These are phyloP conservation scores for Bubo blakistoni DNA, from an alignment of 2,113 vertebrate species.

Conservation along the genomic window DNA sequence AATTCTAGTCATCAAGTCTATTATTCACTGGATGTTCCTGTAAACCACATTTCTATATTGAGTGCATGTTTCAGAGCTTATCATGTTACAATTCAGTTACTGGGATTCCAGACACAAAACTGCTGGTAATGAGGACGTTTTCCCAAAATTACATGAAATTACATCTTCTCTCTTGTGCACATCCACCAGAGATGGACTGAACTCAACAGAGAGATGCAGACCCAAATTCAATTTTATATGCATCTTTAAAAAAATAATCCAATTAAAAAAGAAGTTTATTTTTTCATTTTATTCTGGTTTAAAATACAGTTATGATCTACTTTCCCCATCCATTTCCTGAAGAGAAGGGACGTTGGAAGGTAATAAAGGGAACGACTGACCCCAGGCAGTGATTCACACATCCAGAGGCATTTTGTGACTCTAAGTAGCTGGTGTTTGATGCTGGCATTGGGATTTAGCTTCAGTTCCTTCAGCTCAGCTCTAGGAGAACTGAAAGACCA, in stretches of 20 bases:
- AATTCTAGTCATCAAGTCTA: conserved; percentile 2
- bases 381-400: not conserved
- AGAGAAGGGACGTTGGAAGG: not conserved
- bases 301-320: not conserved
- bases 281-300: not conserved
- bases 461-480: not conserved
- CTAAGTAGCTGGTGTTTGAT: not conserved
- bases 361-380: not conserved
- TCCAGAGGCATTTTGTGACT: not conserved
- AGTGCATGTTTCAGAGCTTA: not conserved
- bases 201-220: not conserved
- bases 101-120: conserved; percentile 1
- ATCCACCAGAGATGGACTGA: not conserved
- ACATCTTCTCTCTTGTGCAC: not conserved
- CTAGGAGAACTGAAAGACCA: not conserved
- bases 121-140: not conserved
- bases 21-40: conserved; percentile 11
- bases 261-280: not conserved
- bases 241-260: not conserved
- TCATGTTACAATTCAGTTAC: not conserved
- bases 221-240: not conserved
- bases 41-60: not conserved
- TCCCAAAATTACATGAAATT: not conserved
- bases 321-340: not conserved
- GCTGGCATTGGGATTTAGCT: not conserved